Evolutionary conservation across 1,140 invertebrate genomes (phyloP).

Genomic region (Uloborus diversus): DNA sequence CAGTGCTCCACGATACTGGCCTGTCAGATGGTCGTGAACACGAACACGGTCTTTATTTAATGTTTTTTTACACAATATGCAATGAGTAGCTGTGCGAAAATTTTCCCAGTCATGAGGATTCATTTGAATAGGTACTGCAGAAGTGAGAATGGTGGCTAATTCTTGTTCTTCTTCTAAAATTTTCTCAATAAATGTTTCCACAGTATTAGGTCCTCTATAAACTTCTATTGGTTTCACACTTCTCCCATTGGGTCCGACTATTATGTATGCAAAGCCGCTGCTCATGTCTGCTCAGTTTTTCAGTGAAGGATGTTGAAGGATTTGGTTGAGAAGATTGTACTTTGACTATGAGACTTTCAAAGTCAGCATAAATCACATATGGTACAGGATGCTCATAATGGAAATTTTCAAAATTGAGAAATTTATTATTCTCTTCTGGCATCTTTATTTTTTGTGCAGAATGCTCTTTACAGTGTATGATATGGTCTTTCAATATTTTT

Average conservation of each 20-base stretch:
- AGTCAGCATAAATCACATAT: neutral
- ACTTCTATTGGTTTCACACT: neutral
- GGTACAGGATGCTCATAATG: neutral
- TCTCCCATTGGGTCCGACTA: neutral
- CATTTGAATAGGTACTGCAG: neutral
- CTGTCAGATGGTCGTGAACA: slow-evolving; percentile 1
- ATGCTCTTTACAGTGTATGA: neutral
- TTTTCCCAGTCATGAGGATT: no score
- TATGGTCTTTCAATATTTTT: neutral
- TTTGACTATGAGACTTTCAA: neutral
- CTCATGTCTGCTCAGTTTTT: neutral
- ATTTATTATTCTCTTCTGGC: neutral
- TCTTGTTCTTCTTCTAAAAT: neutral
- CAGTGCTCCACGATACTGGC: neutral
- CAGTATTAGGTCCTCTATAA: neutral
- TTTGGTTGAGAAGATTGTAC: neutral
- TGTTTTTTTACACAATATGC: neutral
- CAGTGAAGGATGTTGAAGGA: neutral
- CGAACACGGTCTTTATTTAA: neutral
- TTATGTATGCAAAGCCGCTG: neutral
- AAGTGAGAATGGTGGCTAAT: neutral
- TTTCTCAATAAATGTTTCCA: neutral
- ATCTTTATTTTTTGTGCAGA: neutral
- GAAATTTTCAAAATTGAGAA: neutral
- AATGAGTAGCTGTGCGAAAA: neutral